Base-by-base conservation (phyloP, 2,797 vertebrate genomes). In the Halcyon chelicuti region DNA sequence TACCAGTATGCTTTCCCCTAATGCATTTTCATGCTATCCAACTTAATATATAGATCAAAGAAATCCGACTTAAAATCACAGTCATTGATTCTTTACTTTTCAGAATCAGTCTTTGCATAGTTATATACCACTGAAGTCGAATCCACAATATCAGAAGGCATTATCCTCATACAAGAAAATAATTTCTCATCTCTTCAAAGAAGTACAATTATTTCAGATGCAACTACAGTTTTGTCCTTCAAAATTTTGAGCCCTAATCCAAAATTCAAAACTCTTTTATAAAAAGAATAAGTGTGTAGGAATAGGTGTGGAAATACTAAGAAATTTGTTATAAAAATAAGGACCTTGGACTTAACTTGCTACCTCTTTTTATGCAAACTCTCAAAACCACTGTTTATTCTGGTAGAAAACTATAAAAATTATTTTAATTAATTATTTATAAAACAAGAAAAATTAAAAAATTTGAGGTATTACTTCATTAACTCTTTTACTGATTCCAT, bases 131-230 rank as follows among this genome's bases (percentile, higher is more conserved):
- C 29, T 89, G 65, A 55, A 58, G 37, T 55, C 83, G 65, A 91
- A 82, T 67, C 26, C 26, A 81, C 12, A 58, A 26, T 80, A 95
- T 84, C 46, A 91, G 58, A 91, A 95, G 47, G 9, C 19, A 86
- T 86, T 95, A 80, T 68, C 44, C 25, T 92, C 68, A 93, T 52
- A 91, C 28, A 86, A 65, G 88, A 88, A 83, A 85, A 72, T 46
- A 94, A 91, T 88, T 96, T 75, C 14, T 95, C 74, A 94, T 81
- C 40, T 79, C 40, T 79, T 91, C 67, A 94, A 94, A 96, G n/a
- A 91, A 91, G 77, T 29, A 29, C 20, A 91, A 55, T 75, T 33
- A 86, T 94, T 96, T 97, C 86, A 95, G 52, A 85, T 86, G 54
- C 60, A 94, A 88, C 92, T 96, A 55, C 72, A 95, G 72, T 79